Percentiles rank a stretch among this genome's conserved stretches.
Evolutionary conservation across 2,113 vertebrate genomes (phyloP).

Genomic region (Microcebus tavaratra): DNA sequence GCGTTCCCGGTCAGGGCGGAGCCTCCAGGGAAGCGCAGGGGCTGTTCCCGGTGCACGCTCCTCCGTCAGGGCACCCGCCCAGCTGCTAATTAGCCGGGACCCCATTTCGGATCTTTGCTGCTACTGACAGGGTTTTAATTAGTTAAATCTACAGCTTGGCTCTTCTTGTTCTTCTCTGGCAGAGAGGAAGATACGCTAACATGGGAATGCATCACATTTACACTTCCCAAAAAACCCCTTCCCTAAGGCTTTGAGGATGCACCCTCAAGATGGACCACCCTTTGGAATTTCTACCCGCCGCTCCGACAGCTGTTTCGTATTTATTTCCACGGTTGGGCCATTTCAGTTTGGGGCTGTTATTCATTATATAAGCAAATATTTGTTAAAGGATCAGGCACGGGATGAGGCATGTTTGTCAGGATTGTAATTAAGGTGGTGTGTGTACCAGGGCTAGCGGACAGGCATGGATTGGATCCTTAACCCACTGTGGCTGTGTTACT

Average conservation of each 20-base stretch:
- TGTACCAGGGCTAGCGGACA: background rate
- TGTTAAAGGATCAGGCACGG: conserved; percentile 57
- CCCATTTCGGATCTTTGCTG: conserved; percentile 12
- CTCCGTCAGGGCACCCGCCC: background rate
- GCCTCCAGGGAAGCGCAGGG: fast-evolving
- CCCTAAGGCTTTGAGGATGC: background rate
- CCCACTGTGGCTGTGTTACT: background rate
- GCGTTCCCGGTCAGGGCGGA: background rate
- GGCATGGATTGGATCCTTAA: background rate
- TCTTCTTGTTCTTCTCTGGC: conserved; percentile 31
- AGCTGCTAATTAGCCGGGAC: background rate
- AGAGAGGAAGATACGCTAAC: background rate
- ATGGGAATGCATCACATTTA: background rate
- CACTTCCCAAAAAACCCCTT: background rate
- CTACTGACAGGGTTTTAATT: conserved; percentile 24
- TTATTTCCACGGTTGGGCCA: conserved; percentile 43
- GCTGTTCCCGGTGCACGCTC: background rate
- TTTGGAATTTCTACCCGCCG: conserved; percentile 45
- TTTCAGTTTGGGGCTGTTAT: conserved; percentile 57
- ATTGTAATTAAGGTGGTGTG: conserved; percentile 56
- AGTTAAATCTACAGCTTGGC: conserved; percentile 25
- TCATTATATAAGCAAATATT: conserved; percentile 74
- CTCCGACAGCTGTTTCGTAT: conserved; percentile 59
- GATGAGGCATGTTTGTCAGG: conserved; percentile 56
- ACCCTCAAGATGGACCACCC: background rate